Conservation (phyloP, 92 coral and sea anemone species). For the Hydrozoanthus gracilis region DNA sequence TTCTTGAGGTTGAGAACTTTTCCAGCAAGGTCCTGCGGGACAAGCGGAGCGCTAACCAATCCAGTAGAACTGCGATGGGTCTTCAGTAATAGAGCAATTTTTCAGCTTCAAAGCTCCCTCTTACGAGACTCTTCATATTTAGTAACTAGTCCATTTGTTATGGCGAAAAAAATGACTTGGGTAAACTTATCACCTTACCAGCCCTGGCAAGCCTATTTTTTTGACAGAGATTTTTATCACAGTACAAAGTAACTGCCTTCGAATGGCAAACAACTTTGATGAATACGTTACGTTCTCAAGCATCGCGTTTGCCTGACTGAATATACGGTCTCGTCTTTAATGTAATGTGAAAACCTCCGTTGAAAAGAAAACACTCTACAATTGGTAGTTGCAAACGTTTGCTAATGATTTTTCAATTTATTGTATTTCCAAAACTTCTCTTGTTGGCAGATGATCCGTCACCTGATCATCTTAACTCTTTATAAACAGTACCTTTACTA, state of each 20-base stretch:
- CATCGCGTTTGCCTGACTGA: neutral
- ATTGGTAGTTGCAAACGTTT: neutral
- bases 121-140: too few relatives aligned
- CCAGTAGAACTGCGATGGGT: neutral
- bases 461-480: too few relatives aligned
- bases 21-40: neutral
- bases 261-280: too few relatives aligned
- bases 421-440: neutral
- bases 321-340: neutral
- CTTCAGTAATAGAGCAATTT: too few relatives aligned
- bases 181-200: neutral
- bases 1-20: neutral
- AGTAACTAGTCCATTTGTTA: too few relatives aligned
- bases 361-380: neutral
- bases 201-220: neutral
- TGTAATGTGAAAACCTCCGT: too few relatives aligned
- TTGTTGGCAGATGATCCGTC: too few relatives aligned
- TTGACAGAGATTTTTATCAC: neutral
- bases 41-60: neutral
- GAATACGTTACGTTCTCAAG: too few relatives aligned
- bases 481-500: neutral
- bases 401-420: neutral
- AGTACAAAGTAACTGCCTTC: too few relatives aligned
- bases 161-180: neutral
- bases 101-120: neutral